Conservation (phyloP, 2,888 invertebrate species). For the Eustalomyia histrio region DNA sequence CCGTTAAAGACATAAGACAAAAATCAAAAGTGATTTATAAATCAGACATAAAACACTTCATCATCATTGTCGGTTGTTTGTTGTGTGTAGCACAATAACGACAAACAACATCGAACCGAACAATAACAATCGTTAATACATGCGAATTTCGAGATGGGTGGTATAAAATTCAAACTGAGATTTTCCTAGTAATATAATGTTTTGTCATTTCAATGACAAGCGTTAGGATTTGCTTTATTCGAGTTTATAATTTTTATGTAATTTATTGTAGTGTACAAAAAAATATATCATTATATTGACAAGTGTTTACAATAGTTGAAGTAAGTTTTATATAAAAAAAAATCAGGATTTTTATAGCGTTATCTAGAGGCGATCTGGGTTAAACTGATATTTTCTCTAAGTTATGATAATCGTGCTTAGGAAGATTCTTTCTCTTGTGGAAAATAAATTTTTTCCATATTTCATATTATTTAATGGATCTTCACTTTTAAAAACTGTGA, state of each 20-base stretch:
- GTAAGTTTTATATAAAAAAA: constrained; percentile 13
- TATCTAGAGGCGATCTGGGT: too few species aligned
- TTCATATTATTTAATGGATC: too few species aligned
- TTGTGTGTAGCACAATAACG: constrained; percentile 2
- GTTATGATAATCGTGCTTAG: too few species aligned
- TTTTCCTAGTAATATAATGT: constrained; percentile 24
- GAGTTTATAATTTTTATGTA: background rate
- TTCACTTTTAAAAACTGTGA: too few species aligned
- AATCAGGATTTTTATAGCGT: too few species aligned
- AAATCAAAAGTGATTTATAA: constrained; percentile 63
- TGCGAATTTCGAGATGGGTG: constrained; percentile 51
- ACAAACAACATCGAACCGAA: background rate
- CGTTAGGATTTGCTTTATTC: background rate
- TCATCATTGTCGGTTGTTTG: constrained; percentile 38
- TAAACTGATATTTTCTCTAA: too few species aligned
- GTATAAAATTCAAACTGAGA: constrained; percentile 28
- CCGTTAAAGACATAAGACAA: constrained; percentile 16
- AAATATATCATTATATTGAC: constrained; percentile 33
- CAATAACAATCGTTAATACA: constrained; percentile 32
- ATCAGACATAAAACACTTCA: constrained; percentile 59
- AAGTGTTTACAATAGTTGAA: constrained; percentile 28
- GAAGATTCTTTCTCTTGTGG: too few species aligned
- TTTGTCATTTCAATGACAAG: background rate
- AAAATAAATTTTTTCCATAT: too few species aligned
- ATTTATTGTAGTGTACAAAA: constrained; percentile 9